Conservation (phyloP, 2,797 vertebrate species). For the Lagocephalus sceleratus region DNA sequence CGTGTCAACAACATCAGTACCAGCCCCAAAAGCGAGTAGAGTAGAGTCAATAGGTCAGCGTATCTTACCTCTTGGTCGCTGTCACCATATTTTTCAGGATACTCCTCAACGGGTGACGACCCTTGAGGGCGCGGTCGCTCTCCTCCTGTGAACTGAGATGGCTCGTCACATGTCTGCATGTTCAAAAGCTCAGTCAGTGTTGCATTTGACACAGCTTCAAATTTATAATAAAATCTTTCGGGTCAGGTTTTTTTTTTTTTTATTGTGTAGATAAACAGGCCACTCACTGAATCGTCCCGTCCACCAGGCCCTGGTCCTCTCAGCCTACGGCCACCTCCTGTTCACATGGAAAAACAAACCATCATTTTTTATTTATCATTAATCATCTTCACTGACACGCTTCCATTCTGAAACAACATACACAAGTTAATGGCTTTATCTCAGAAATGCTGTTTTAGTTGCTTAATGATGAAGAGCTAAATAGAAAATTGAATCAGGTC, state of each 20-base stretch:
- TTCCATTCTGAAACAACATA: not conserved
- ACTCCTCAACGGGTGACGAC: conserved; percentile 95
- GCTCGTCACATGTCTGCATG: conserved; percentile 82
- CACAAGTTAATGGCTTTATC: conserved; percentile 3
- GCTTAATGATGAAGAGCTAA: not conserved
- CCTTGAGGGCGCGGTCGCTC: conserved; percentile 93
- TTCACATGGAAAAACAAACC: conserved; percentile 19
- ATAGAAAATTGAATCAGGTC: conserved; percentile 8
- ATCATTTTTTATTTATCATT: not conserved
- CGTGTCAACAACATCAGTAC: no score
- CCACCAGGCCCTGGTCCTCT: conserved; percentile 74
- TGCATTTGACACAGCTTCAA: not conserved
- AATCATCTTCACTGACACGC: not conserved
- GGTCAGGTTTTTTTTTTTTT: no score
- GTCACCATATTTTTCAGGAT: conserved; percentile 71
- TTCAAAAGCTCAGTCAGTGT: conserved; percentile 22
- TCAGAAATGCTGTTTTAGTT: not conserved
- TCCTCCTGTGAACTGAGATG: conserved; percentile 77
- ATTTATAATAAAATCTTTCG: not conserved
- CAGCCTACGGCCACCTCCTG: conserved; percentile 82
- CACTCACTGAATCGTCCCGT: conserved; percentile 86
- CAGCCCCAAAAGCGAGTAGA: no score
- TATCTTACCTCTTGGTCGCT: conserved; percentile 76
- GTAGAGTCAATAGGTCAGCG: no score
- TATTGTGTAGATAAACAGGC: not conserved